Evolutionary conservation across 2,797 vertebrate species (phyloP).

Genomic region (Alfaro cultratus): DNA sequence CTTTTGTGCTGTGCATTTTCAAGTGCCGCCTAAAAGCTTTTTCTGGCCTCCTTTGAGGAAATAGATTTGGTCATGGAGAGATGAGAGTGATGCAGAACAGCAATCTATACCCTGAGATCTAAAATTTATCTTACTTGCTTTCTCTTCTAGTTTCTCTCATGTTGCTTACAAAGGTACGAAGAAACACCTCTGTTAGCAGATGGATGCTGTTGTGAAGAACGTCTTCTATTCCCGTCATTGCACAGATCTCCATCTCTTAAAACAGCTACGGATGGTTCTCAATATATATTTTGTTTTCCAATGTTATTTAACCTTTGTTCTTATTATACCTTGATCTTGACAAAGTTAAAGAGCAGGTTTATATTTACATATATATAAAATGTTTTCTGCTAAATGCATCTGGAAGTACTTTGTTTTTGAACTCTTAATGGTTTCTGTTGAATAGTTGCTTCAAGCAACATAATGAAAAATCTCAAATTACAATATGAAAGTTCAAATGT

Average conservation of each 20-base stretch:
- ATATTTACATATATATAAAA: neutral
- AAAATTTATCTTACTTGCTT: conserved; percentile 39
- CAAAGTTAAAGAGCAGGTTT: neutral
- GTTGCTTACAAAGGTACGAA: conserved; percentile 18
- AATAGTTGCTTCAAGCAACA: neutral
- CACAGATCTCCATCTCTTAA: conserved; percentile 21
- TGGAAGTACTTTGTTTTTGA: neutral
- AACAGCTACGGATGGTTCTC: neutral
- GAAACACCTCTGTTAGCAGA: conserved; percentile 9
- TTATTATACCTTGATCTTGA: neutral
- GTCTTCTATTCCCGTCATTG: conserved; percentile 14
- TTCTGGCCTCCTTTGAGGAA: conserved; percentile 70
- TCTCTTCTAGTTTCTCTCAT: conserved; percentile 31
- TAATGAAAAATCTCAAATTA: conserved; percentile 9
- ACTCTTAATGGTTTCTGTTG: neutral
- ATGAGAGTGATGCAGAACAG: conserved; percentile 68
- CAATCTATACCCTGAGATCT: conserved; percentile 68
- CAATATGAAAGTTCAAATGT: conserved; percentile 1
- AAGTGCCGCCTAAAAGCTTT: conserved; percentile 73
- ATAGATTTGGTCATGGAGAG: conserved; percentile 77
- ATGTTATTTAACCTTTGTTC: neutral
- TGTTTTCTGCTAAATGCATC: neutral
- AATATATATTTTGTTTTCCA: too few species aligned
- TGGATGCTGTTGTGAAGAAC: conserved; percentile 6
- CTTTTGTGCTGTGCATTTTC: conserved; percentile 71